These are phyloP conservation scores for Ditula angustiorana DNA, from an alignment of 2,888 invertebrate genomes.

Conservation along the genomic window DNA sequence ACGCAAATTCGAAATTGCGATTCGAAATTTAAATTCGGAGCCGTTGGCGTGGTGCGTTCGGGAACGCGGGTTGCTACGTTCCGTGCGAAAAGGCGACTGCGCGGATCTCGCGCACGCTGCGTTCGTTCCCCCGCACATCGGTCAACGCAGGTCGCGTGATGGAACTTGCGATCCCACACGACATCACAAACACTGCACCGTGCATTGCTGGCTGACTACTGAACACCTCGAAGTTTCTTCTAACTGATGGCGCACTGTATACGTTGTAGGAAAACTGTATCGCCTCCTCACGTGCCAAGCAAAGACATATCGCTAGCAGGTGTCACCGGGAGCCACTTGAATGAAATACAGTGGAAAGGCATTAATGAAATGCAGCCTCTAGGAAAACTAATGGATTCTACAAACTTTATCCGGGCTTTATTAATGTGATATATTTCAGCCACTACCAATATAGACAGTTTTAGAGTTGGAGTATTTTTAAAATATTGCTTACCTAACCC, in stretches of 20 bases:
- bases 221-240: background rate
- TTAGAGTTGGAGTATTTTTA: too few relatives aligned
- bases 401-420: background rate
- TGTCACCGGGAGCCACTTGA: conserved; percentile 17
- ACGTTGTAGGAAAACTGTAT: background rate
- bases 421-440: too few relatives aligned
- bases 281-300: conserved; percentile 30
- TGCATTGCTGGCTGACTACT: conserved; percentile 46
- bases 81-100: conserved; percentile 74
- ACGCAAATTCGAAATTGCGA: conserved; percentile 30
- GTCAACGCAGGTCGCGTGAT: conserved; percentile 59
- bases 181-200: conserved; percentile 39
- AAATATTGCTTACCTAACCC: too few relatives aligned
- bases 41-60: conserved; percentile 37
- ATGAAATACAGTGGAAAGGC: conserved; percentile 42
- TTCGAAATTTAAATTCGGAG: conserved; percentile 46
- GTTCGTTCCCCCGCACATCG: conserved; percentile 73
- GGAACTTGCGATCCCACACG: conserved; percentile 40
- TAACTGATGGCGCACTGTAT: conserved; percentile 8
- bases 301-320: conserved; percentile 10
- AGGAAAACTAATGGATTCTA: conserved; percentile 40
- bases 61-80: conserved; percentile 64
- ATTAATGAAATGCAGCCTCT: conserved; percentile 42
- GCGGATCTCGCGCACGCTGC: conserved; percentile 47
- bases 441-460: too few relatives aligned